Base-by-base conservation (phyloP, 1,140 invertebrate genomes). In the Sinella curviseta region DNA sequence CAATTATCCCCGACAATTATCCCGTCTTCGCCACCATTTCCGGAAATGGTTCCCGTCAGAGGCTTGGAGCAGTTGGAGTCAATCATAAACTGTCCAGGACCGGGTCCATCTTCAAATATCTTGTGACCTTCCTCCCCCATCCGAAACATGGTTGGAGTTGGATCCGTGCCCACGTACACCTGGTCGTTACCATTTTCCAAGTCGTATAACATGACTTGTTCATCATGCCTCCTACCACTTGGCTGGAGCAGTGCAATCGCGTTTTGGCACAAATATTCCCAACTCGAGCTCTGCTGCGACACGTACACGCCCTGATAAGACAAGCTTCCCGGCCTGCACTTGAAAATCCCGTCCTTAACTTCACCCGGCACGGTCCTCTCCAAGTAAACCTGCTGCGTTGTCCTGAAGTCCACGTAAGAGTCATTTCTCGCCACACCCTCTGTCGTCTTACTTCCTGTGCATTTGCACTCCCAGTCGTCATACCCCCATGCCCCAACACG, bases 151-250 rank as follows among this genome's bases (percentile, higher is more conserved):
- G 4, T 34, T 20, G 30, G 30, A 8, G 30, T 74, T 16, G 30
- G 4, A 24, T 74, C 70, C 4, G 4, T 33, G 30, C 24, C 30
- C 24, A 74, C 12, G 16, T 34, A 74, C 4, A 74, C 34, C 30
- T 74, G 3, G 30, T 74, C 70, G 17, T 74, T 24, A 17, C 70
- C 70, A 31, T 74, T 30, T 36, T 74, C 14, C 24, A 74, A 74
- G 33, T 14, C 70, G 31, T 12, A 74, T 4, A 74, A 24, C 70
- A 74, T 74, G 24, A 31, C 2, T 33, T 74, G 30, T 28, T 3
- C 30, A 12, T 8, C 34, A 8, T 36, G 4, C 24, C 4, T 36
- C 30, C 24, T 74, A 8, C 8, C 2, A 8, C 3, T 24, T 26
- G 55, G 55, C 24, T 60, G 55, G 24, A 60, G 55, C 30, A 74